Conservation (phyloP, 2,888 invertebrate genomes). For the Leptinotarsa peninsularis region DNA sequence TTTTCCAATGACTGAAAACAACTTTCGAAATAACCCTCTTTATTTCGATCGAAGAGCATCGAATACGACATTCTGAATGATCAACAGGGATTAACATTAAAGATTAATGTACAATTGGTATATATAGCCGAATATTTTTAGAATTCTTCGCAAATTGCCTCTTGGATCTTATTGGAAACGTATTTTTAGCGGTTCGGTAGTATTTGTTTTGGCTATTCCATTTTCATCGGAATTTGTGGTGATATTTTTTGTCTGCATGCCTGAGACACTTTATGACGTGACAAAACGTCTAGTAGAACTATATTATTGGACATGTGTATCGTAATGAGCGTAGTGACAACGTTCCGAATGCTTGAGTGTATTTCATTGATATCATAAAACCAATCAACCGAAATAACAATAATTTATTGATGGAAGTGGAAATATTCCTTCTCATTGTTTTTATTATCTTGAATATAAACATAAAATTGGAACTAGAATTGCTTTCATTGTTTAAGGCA, state of each 20-base stretch:
- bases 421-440: too few species aligned
- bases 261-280: slow-evolving; percentile 38
- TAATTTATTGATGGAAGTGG: too few species aligned
- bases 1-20: background rate
- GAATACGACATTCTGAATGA: slow-evolving; percentile 30
- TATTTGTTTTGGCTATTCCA: slow-evolving; percentile 50
- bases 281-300: slow-evolving; percentile 35
- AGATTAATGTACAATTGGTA: slow-evolving; percentile 40
- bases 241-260: slow-evolving; percentile 41
- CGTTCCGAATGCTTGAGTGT: background rate
- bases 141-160: slow-evolving; percentile 40
- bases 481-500: too few species aligned
- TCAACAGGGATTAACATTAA: slow-evolving; percentile 30
- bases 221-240: slow-evolving; percentile 46
- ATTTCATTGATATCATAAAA: slow-evolving; percentile 4
- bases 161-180: slow-evolving; percentile 44
- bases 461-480: too few species aligned
- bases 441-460: too few species aligned
- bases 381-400: too few species aligned
- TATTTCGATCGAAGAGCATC: slow-evolving; percentile 34
- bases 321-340: slow-evolving; percentile 27
- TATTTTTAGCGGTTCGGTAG: slow-evolving; percentile 44
- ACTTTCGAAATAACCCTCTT: slow-evolving; percentile 24
- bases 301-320: slow-evolving; percentile 38
- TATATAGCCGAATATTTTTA: slow-evolving; percentile 42